phyloP scores from a whole-genome alignment of 1,140 invertebrate genomes.

The Hetaerina americana region DNA sequence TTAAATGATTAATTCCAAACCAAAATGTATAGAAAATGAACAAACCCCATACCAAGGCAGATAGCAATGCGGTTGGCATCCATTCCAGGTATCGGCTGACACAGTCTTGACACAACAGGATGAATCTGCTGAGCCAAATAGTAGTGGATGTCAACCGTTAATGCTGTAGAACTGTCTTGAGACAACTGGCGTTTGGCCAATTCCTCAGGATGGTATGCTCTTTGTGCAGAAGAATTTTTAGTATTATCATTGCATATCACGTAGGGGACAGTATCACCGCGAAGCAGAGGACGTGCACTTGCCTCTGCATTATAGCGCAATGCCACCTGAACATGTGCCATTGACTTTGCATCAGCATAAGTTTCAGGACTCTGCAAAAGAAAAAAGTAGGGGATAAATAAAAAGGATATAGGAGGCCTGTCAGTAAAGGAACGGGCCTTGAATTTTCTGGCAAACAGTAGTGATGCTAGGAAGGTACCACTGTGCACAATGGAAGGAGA shows the following conservation, averaged over 20 bases:
- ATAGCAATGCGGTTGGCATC: slow-evolving; percentile 82
- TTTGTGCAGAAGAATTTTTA: slow-evolving; percentile 67
- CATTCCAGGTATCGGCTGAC: slow-evolving; percentile 89
- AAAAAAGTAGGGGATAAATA: no score
- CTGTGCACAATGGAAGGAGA: no score
- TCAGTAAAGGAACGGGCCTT: no score
- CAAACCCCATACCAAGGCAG: slow-evolving; percentile 61
- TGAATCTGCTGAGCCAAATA: slow-evolving; percentile 82
- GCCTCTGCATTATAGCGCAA: slow-evolving; percentile 62
- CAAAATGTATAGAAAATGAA: no score
- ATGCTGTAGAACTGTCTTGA: slow-evolving; percentile 45
- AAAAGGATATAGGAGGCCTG: no score
- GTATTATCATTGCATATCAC: slow-evolving; percentile 86
- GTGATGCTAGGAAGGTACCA: no score
- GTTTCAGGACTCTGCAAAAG: slow-evolving; percentile 49
- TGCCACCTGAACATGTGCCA: slow-evolving; percentile 89
- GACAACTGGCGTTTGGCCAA: slow-evolving; percentile 26
- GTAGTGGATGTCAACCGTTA: slow-evolving; percentile 70
- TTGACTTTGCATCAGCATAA: slow-evolving; percentile 71
- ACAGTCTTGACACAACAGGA: slow-evolving; percentile 85
- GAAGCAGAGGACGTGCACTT: slow-evolving; percentile 67
- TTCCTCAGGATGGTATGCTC: slow-evolving; percentile 90
- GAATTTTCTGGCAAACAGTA: no score
- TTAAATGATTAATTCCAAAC: no score
- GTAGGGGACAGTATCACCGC: slow-evolving; percentile 91